Conservation (phyloP, 2,888 invertebrate genomes). For the Endomychus coccineus region DNA sequence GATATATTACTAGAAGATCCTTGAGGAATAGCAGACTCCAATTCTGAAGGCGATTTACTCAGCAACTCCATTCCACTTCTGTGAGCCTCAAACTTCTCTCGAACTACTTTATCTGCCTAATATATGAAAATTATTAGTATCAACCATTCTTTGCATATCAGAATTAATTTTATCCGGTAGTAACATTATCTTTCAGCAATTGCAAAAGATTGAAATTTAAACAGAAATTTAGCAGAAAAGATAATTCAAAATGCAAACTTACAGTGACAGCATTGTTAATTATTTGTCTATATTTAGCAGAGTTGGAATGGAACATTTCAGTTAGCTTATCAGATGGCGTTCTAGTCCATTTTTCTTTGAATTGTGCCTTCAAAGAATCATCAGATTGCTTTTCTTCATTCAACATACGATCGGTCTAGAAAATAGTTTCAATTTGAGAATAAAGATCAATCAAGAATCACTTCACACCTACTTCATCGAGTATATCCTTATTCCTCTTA, state of each 20-base stretch:
- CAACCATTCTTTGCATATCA: too few species aligned
- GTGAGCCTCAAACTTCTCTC: conserved; percentile 77
- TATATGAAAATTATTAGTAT: conserved; percentile 2
- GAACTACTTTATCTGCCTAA: conserved; percentile 70
- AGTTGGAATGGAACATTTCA: conserved; percentile 79
- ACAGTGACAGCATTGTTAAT: conserved; percentile 77
- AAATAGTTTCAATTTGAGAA: conserved; percentile 3
- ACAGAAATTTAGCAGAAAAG: conserved; percentile 9
- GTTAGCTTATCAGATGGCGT: conserved; percentile 83
- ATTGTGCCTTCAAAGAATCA: conserved; percentile 77
- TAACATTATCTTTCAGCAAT: not conserved
- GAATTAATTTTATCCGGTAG: too few species aligned
- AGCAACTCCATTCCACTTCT: conserved; percentile 73
- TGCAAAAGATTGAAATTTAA: too few species aligned
- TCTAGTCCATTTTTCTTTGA: conserved; percentile 88
- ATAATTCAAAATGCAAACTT: too few species aligned
- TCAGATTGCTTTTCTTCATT: conserved; percentile 91
- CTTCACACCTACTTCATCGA: conserved; percentile 75
- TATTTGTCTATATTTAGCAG: conserved; percentile 87
- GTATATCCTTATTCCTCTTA: conserved; percentile 86
- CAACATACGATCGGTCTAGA: conserved; percentile 67
- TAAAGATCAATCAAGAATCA: too few species aligned
- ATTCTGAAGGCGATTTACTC: conserved; percentile 62
- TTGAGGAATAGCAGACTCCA: conserved; percentile 64
- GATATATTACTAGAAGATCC: conserved; percentile 48